These are phyloP conservation scores for Parapsyche elsis DNA, from an alignment of 1,140 invertebrate species.

Conservation along the genomic window DNA sequence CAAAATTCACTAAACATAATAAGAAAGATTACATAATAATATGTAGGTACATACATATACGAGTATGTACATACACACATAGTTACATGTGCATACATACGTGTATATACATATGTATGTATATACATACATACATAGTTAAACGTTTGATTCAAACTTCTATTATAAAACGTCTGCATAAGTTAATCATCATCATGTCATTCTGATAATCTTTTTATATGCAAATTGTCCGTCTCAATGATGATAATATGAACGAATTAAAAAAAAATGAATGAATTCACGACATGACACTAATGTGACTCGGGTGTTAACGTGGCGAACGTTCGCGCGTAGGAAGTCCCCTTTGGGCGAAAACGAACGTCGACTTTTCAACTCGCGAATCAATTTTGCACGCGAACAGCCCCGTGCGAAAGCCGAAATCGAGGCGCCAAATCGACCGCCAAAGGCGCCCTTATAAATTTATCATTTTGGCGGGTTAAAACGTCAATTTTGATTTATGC, in stretches of 20 bases:
- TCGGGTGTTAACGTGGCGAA: constrained; percentile 27
- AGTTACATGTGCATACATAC: no score
- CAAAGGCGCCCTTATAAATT: constrained; percentile 9
- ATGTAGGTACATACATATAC: no score
- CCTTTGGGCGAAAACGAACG: constrained; percentile 8
- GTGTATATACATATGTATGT: no score
- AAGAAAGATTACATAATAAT: no score
- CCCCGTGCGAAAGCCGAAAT: background rate
- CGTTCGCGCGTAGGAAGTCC: constrained; percentile 25
- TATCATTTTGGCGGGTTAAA: background rate
- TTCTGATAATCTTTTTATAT: constrained; percentile 20
- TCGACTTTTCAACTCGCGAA: background rate
- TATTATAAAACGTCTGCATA: background rate
- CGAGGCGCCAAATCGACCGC: background rate
- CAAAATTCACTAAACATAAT: no score
- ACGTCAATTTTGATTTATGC: constrained; percentile 7
- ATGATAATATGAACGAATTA: background rate
- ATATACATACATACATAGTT: no score
- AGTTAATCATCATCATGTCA: constrained; percentile 16
- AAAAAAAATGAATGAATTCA: constrained; percentile 20
- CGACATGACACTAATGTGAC: constrained; percentile 39
- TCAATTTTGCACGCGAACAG: constrained; percentile 15
- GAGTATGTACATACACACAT: no score
- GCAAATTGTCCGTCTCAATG: constrained; percentile 8
- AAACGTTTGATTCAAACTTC: no score